Base-by-base conservation (phyloP, 2,888 invertebrate species). In the Tiphia femorata region DNA sequence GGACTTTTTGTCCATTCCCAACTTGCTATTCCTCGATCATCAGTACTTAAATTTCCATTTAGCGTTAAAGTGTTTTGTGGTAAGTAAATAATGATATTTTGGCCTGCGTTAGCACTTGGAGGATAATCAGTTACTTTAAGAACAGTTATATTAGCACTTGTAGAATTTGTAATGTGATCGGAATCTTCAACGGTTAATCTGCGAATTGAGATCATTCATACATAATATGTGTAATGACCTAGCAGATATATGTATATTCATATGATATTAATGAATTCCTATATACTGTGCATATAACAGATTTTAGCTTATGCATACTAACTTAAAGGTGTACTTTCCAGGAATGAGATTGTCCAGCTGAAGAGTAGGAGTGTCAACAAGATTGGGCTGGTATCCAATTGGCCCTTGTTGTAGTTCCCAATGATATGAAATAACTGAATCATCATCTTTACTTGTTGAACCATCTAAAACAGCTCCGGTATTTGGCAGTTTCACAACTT, bases 1-100 rank as follows among this genome's bases (percentile, higher is more conserved):
- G 92, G 89, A 44, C 93, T 92, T 80, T 96, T 96, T 0, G 95
- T 96, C 97, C 97, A 97, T 82, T 97, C 96, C 94, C 97, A 98
- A 19, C 92, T 93, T 0, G 90, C 91, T 71, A 97, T 97, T 69
- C 94, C 95, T 75, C 95, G 93, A 84, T 97, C 97, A 78, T 98
- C 97, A 0, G 94, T 93, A 61, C 96, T 97, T 56, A 92, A 86
- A 72, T 93, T 97, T 3, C 97, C 97, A 81, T 95, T 95, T 19
- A 98, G 85, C 0, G 92, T 93, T 7, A 96, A 88, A 35, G 87
- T 86, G 78, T 94, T 96, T 79, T 93, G 92, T 0, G 97, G 97
- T 51, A 97, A 86, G 84, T 94, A 94, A 69, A 97, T 90, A 57
- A 97, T 94, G 35, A 93, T 91, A 71, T 96, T 94, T 78, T 94